Conservation (phyloP, 2,888 invertebrate genomes). For the Stenolophus ochropezus region DNA sequence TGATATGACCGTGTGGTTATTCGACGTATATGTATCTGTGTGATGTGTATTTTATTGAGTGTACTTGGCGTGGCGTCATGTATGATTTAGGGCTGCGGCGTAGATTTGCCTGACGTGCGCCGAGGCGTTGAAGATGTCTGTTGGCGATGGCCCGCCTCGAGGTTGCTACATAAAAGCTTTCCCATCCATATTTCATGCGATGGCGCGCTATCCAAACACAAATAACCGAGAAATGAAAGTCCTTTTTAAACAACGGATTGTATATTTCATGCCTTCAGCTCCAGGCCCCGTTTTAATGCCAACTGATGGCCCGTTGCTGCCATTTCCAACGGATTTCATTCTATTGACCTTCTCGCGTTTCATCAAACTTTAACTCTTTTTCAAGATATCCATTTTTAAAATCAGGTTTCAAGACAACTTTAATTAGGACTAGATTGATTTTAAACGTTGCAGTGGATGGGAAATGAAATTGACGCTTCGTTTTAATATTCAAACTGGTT, state of each 20-base stretch:
- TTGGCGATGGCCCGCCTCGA: no score
- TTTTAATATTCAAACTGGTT: no score
- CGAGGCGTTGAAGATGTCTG: no score
- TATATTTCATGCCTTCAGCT: slow-evolving; percentile 36
- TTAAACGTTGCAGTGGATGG: neutral
- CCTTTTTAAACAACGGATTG: slow-evolving; percentile 52
- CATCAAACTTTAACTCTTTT: neutral
- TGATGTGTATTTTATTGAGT: no score
- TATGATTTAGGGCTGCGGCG: no score
- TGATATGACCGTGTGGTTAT: no score
- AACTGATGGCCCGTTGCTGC: slow-evolving; percentile 20
- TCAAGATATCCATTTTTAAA: neutral
- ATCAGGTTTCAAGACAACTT: neutral
- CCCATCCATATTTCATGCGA: slow-evolving; percentile 35
- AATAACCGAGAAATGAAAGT: slow-evolving; percentile 53
- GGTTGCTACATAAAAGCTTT: slow-evolving; percentile 45
- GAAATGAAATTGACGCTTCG: neutral
- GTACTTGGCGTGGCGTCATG: no score
- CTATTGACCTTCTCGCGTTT: neutral
- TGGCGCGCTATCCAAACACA: slow-evolving; percentile 43
- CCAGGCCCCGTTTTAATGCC: slow-evolving; percentile 6
- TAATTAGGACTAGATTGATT: neutral
- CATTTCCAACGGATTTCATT: slow-evolving; percentile 9
- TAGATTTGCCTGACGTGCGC: no score
- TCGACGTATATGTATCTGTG: no score